Evolutionary conservation across 2,797 vertebrate genomes (phyloP), one percentile per base, ranked within the genome.

Genomic region (Dromococcyx pavoninus): DNA sequence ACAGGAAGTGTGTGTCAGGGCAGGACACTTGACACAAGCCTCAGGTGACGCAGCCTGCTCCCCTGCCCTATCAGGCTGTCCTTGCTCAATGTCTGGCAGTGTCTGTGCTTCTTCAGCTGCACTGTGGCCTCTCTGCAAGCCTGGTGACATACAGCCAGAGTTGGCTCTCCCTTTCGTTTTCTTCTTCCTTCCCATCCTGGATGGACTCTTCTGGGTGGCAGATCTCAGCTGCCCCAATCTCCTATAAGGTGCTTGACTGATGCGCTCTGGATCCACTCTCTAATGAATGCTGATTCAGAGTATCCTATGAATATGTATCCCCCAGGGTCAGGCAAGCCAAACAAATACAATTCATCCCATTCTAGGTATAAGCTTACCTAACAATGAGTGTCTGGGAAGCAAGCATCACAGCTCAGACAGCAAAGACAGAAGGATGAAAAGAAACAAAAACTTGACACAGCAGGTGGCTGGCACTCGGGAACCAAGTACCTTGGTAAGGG

Each of bases 211-310:
- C 43, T 39, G 39, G 61, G 46, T n/a, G 37, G 33, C 30, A 32
- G 58, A 2, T 10, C 41, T 16, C 57, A 70, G 41, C 28, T 66
- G 46, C 61, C 19, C 11, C 27, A 33, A 13, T 28, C 43, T 71
- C 53, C 74, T 16, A 0, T 3, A 8, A 11, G 0, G 13, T 4
- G 32, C n/a, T 28, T 22, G 32, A 35, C 50, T 27, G 11, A 24
- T 3, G 32, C 11, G 2, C 41, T 30, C 33, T 32, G 10, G 16
- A 13, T 7, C 0, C 15, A 44, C 46, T 6, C 67, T n/a, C 4
- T 14, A 16, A 12, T 0, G 4, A 14, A 16, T 17, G 57, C 32
- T 46, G 23, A 33, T 23, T 46, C 82, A 71, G 51, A 32, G 48
- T 18, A 39, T 25, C 64, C 88, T n/a, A 16, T 4, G 33, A 35